phyloP scores from a whole-genome alignment of 53 echinoderm and acorn worm species.

The Patiria pectinifera region DNA sequence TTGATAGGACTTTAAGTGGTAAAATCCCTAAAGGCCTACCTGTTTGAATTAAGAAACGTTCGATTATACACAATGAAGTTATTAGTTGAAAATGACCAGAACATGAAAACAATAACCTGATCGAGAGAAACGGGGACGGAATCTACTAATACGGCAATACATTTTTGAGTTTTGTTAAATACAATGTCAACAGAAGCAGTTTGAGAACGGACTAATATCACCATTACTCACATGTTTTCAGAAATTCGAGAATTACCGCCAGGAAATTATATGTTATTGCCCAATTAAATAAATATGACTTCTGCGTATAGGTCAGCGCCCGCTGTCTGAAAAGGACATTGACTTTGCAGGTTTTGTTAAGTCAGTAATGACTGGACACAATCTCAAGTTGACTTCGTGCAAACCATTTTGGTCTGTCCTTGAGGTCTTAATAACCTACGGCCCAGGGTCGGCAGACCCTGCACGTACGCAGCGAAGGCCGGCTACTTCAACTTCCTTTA shows the following conservation, averaged over 20 bases:
- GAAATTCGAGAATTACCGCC: not conserved
- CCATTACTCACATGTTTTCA: not conserved
- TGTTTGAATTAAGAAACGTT: too few relatives aligned
- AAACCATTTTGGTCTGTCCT: not conserved
- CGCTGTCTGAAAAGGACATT: slow-evolving; percentile 24
- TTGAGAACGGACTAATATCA: not conserved
- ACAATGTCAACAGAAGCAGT: not conserved
- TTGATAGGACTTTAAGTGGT: not conserved
- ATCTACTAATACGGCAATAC: too few relatives aligned
- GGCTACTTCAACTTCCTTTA: not conserved
- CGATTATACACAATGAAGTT: too few relatives aligned
- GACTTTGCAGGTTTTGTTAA: slow-evolving; percentile 2
- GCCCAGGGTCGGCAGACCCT: not conserved
- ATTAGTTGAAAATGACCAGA: too few relatives aligned
- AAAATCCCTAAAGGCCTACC: too few relatives aligned
- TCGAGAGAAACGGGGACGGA: too few relatives aligned
- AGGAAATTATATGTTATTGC: not conserved
- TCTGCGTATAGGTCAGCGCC: slow-evolving; percentile 9
- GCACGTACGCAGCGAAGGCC: slow-evolving; percentile 21
- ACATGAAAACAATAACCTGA: too few relatives aligned
- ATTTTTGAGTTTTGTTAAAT: not conserved
- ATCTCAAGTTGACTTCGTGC: not conserved
- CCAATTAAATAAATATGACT: not conserved
- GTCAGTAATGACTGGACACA: slow-evolving; percentile 10
- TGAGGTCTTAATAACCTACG: not conserved